Percentiles rank a stretch among this genome's conserved stretches.
phyloP scores from a whole-genome alignment of 2,113 vertebrate genomes.

The Haemorhous mexicanus region DNA sequence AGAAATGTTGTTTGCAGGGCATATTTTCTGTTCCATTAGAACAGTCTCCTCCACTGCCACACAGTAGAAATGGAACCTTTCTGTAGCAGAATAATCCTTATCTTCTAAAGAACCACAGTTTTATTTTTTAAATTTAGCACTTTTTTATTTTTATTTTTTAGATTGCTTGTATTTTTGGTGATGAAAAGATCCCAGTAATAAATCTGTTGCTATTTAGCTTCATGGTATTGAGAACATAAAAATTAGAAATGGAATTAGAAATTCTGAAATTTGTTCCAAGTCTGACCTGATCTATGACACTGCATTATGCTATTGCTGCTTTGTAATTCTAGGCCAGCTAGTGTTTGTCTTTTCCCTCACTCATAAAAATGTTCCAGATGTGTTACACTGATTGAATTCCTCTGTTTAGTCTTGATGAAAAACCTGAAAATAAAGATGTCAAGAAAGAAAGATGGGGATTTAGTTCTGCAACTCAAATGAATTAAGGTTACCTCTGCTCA shows the following conservation, averaged over 20 bases:
- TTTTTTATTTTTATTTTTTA: neutral
- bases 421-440: slow-evolving; percentile 27
- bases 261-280: neutral
- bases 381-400: neutral
- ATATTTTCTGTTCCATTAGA: neutral
- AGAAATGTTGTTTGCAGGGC: neutral
- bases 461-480: neutral
- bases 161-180: neutral
- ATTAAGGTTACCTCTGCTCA: neutral
- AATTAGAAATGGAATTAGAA: neutral
- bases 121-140: neutral
- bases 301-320: neutral
- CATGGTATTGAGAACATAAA: neutral
- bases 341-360: neutral
- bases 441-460: slow-evolving; percentile 23
- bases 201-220: neutral
- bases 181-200: neutral
- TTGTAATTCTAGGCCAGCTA: slow-evolving; percentile 16
- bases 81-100: neutral
- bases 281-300: neutral
- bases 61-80: neutral
- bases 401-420: slow-evolving; percentile 8
- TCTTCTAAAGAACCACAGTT: neutral
- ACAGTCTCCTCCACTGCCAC: neutral
- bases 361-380: neutral